A percentile compares a stretch with the other conserved stretches of the same genome.
phyloP scores from a whole-genome alignment of 2,888 invertebrate genomes.

The Polymixis flavicincta region DNA sequence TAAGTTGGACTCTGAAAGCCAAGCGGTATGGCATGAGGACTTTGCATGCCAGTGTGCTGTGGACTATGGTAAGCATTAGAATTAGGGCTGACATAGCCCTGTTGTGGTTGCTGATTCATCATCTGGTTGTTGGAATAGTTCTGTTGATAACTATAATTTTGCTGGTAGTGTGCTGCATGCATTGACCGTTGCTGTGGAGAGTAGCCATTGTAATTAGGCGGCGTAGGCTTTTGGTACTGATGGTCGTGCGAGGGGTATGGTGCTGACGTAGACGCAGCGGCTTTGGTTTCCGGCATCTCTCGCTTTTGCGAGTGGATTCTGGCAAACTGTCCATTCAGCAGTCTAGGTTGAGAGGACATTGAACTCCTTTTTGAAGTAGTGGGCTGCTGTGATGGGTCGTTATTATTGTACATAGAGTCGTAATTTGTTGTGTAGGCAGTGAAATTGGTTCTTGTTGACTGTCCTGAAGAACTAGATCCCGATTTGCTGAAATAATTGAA shows the following conservation, averaged over 20 bases:
- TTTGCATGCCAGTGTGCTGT: conserved; percentile 85
- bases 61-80: conserved; percentile 85
- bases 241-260: conserved; percentile 87
- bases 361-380: conserved; percentile 84
- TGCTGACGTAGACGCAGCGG: conserved; percentile 73
- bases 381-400: conserved; percentile 81
- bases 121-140: conserved; percentile 82
- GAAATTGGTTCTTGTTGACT: conserved; percentile 87
- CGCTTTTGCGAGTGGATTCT: conserved; percentile 79
- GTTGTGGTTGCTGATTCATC: conserved; percentile 79
- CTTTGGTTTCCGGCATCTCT: conserved; percentile 79
- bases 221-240: conserved; percentile 85
- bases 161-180: conserved; percentile 82
- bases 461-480: conserved; percentile 88
- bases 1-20: conserved; percentile 87
- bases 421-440: conserved; percentile 87
- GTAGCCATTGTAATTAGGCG: conserved; percentile 82
- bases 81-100: conserved; percentile 82
- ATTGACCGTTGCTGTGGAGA: conserved; percentile 85
- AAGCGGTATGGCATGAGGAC: conserved; percentile 83
- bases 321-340: conserved; percentile 85
- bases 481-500: conserved; percentile 84
- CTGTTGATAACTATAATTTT: conserved; percentile 84
- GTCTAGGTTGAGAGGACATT: conserved; percentile 80
- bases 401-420: conserved; percentile 87